Conservation (phyloP, 2,797 vertebrate species). For the Siniperca scherzeri region DNA sequence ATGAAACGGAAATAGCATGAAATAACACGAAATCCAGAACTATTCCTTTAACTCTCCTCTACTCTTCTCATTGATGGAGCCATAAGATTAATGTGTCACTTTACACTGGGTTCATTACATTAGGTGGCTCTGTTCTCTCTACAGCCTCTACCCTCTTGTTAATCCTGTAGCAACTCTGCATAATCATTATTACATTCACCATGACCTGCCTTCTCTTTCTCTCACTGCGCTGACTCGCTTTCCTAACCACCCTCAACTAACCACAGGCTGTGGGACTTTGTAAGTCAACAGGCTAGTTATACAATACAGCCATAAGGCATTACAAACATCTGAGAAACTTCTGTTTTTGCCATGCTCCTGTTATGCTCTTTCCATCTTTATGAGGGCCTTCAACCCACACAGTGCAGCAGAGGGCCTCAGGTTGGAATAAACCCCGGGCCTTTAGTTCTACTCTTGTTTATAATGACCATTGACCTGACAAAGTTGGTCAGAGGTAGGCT, state of each 20-base stretch:
- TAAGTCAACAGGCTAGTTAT: constrained; percentile 8
- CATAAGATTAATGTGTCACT: constrained; percentile 26
- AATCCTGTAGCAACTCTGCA: constrained; percentile 52
- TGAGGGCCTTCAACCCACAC: background rate
- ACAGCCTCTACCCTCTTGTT: constrained; percentile 32
- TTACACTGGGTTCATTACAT: constrained; percentile 44
- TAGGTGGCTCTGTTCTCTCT: constrained; percentile 30
- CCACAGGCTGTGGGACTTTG: background rate
- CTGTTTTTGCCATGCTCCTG: background rate
- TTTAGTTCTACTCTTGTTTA: background rate
- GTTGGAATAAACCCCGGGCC: too few species aligned
- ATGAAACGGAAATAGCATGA: background rate
- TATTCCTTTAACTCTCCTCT: background rate
- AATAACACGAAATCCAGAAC: background rate
- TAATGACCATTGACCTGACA: background rate
- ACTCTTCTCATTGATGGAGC: constrained; percentile 14
- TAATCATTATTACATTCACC: constrained; percentile 35
- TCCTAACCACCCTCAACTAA: background rate
- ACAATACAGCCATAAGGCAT: background rate
- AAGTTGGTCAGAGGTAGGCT: background rate
- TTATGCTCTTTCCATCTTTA: constrained; percentile 1
- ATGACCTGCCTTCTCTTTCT: constrained; percentile 19
- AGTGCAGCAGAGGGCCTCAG: background rate
- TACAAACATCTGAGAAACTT: constrained; percentile 18
- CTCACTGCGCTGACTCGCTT: background rate